Base-by-base conservation (phyloP, 2,888 invertebrate genomes). In the Drosophila rubida region DNA sequence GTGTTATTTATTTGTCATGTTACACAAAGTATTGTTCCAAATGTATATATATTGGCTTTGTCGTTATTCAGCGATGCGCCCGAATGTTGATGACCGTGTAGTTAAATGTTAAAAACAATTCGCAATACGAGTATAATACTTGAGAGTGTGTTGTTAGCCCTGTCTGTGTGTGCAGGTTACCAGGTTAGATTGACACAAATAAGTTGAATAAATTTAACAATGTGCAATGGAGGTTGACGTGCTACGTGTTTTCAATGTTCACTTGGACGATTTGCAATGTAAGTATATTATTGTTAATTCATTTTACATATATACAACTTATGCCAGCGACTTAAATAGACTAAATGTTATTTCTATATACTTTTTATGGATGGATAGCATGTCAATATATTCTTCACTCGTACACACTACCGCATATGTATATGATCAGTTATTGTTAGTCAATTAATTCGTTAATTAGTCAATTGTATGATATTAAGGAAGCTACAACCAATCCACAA, bases 251-350 rank as follows among this genome's bases (percentile, higher is more conserved):
- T 50, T 50, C 54, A 44, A 55, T 69, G 65, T 44, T 78, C 62
- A 60, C 58, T 67, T 79, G 78, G 78, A 87, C 85, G 85, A 80
- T 78, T 67, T 73, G 19, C 44, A 59, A 32, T 55, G 14, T 58
- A 14, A 11, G 8, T 37, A 13, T 50, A 11, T 30, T 49, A 22
- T 8, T 39, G 14, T 54, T 35, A 11, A 62, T 48, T 44, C 35
- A 55, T 44, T 51, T 49, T 53, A 46, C 35, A 46, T 61, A 69
- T 50, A 9, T 70, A 75, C 75, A 70, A 13, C 37, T 51, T 62
- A 55, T 16, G 46, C 11, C 44, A 19, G 5, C 7, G 35, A 5
- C 41, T 61, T 53, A 57, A 37, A 30, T 37, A 46, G n/a, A 37
- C 22, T 22, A 23, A 4, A 9, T 45, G 13, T 54, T 50, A 14